A percentile compares a stretch with the other conserved stretches of the same genome.
These are phyloP conservation scores for Clarias platycephalus DNA, from an alignment of 2,797 vertebrate species.

Conservation along the genomic window DNA sequence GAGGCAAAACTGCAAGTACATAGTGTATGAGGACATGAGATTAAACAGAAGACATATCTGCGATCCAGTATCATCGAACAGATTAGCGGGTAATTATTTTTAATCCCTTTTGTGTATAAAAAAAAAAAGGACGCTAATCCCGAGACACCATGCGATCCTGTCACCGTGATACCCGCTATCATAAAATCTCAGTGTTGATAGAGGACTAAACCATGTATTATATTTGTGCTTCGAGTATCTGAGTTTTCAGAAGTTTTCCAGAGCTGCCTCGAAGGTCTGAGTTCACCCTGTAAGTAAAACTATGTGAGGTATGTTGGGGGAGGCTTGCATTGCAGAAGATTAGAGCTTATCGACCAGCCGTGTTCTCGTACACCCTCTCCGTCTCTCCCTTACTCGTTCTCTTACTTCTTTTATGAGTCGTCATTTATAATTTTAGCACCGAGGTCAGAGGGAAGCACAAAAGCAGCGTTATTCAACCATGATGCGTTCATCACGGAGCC, in stretches of 20 bases:
- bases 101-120: not conserved
- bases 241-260: not conserved
- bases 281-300: conserved; percentile 56
- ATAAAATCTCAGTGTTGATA: not conserved
- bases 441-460: conserved; percentile 33
- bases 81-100: not conserved
- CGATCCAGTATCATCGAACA: not conserved
- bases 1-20: not conserved
- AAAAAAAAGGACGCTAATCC: not conserved
- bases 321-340: conserved; percentile 69
- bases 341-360: conserved; percentile 68
- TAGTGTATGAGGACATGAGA: not conserved
- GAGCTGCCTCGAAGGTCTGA: conserved; percentile 1
- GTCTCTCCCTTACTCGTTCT: conserved; percentile 38
- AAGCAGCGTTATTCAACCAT: conserved; percentile 35
- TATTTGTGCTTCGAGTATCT: not conserved
- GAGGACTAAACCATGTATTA: not conserved
- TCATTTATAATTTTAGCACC: conserved; percentile 33
- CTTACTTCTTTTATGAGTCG: conserved; percentile 41
- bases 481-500: conserved; percentile 12
- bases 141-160: not conserved
- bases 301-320: conserved; percentile 78
- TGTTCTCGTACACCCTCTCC: conserved; percentile 46
- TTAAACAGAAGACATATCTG: too few species aligned
- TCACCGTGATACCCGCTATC: not conserved